Conservation (phyloP, 2,797 vertebrate genomes). For the Eurystomus glaucurus region DNA sequence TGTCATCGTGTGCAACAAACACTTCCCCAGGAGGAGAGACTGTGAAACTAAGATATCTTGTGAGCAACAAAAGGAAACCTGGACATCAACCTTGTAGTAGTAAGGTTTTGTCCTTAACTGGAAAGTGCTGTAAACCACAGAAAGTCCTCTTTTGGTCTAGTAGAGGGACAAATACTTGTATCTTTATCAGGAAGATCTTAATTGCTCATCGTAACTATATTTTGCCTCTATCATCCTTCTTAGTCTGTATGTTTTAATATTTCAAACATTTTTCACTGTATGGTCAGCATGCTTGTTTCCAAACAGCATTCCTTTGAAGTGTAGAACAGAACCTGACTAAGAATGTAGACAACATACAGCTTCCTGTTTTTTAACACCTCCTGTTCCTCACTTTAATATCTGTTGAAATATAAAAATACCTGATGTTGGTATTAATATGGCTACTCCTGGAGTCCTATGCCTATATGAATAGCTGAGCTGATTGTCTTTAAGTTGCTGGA, state of each 20-base stretch:
- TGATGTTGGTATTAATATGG: not conserved
- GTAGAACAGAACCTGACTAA: not conserved
- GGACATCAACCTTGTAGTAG: not conserved
- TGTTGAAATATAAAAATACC: not conserved
- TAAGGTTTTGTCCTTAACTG: not conserved
- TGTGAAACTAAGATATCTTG: not conserved
- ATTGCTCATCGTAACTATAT: not conserved
- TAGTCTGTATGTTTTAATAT: not conserved
- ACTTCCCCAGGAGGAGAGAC: not conserved
- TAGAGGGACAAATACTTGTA: not conserved
- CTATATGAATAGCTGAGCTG: not conserved
- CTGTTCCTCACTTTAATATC: not conserved
- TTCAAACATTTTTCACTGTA: not conserved
- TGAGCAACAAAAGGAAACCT: not conserved
- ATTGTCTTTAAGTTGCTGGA: not conserved
- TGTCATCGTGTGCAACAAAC: not conserved
- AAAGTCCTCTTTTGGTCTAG: not conserved
- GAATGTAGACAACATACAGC: not conserved
- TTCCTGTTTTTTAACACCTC: not conserved
- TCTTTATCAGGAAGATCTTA: not conserved
- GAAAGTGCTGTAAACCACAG: not conserved
- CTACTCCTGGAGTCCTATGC: not conserved
- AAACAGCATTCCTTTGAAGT: not conserved
- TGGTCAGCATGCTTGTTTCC: not conserved
- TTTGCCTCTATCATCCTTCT: not conserved